Percentiles rank a stretch among this genome's conserved stretches.
phyloP scores from a whole-genome alignment of 2,888 invertebrate genomes.

The Lacanobia oleracea region DNA sequence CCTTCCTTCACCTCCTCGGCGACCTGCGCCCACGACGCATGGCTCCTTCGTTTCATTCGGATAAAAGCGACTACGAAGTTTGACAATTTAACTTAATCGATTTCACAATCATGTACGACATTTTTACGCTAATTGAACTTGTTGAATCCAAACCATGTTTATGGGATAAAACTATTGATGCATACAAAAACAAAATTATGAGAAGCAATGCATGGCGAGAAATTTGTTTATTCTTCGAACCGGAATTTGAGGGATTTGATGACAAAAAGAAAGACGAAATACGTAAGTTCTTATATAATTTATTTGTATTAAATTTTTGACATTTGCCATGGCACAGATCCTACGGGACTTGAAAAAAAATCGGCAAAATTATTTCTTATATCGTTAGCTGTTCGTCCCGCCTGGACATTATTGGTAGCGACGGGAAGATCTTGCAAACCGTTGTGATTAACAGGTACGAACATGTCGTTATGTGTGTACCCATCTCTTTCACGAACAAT shows the following conservation, averaged over 20 bases:
- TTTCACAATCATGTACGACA: no score
- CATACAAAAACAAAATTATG: not conserved
- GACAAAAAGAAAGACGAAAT: constrained; percentile 4
- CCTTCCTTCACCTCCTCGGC: no score
- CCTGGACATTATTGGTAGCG: constrained; percentile 19
- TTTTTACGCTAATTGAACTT: no score
- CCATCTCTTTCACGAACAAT: constrained; percentile 38
- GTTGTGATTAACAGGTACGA: constrained; percentile 25
- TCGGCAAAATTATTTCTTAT: constrained; percentile 42
- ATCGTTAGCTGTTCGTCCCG: constrained; percentile 36
- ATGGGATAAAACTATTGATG: constrained; percentile 2
- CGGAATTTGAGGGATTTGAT: not conserved
- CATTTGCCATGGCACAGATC: constrained; percentile 41
- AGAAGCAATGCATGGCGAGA: constrained; percentile 1
- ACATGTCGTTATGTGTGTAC: constrained; percentile 31
- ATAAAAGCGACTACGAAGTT: no score
- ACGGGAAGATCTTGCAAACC: constrained; percentile 27
- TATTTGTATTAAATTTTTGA: constrained; percentile 37
- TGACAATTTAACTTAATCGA: no score
- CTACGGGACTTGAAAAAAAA: no score
- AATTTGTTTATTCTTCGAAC: constrained; percentile 4
- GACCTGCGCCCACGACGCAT: no score
- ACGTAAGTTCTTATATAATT: constrained; percentile 31
- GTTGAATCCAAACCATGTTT: constrained; percentile 4
- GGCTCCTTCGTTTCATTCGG: no score